A percentile compares a stretch with the other conserved stretches of the same genome.
These are phyloP conservation scores for Mormoops blainvillei DNA, from an alignment of 2,113 vertebrate genomes.

Conservation along the genomic window DNA sequence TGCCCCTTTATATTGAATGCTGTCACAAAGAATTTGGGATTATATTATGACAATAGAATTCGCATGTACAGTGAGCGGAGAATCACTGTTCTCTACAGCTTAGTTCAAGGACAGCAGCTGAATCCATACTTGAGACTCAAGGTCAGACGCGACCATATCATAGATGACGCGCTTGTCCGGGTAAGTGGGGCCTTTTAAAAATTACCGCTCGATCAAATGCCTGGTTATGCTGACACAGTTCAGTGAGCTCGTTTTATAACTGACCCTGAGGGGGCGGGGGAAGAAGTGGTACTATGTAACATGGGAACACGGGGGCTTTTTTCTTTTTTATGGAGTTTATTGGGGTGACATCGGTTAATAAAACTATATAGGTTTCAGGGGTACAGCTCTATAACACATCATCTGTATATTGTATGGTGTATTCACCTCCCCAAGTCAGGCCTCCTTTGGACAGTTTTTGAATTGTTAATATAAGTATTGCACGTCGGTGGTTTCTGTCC, in stretches of 20 bases:
- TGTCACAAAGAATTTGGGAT: conserved; percentile 96
- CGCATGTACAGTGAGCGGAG: conserved; percentile 98
- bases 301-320: neutral
- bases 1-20: conserved; percentile 97
- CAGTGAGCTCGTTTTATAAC: neutral
- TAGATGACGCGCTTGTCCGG: conserved; percentile 96
- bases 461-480: neutral
- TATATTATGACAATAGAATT: conserved; percentile 99
- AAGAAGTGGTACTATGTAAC: neutral
- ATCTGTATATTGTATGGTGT: neutral
- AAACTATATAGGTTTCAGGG: neutral
- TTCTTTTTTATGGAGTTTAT: neutral
- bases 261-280: neutral
- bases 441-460: neutral
- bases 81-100: conserved; percentile 97
- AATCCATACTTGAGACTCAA: conserved; percentile 96
- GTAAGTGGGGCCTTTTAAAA: conserved; percentile 83
- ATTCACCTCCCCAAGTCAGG: neutral
- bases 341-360: neutral
- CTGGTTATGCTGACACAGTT: neutral
- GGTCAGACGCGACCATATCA: conserved; percentile 97
- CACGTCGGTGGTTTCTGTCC: neutral
- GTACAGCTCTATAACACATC: neutral
- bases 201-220: neutral
- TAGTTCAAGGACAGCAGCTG: conserved; percentile 95